A percentile compares a stretch with the other conserved stretches of the same genome.
Conservation (phyloP, 2,113 vertebrate genomes). For the Puntigrus tetrazona region DNA sequence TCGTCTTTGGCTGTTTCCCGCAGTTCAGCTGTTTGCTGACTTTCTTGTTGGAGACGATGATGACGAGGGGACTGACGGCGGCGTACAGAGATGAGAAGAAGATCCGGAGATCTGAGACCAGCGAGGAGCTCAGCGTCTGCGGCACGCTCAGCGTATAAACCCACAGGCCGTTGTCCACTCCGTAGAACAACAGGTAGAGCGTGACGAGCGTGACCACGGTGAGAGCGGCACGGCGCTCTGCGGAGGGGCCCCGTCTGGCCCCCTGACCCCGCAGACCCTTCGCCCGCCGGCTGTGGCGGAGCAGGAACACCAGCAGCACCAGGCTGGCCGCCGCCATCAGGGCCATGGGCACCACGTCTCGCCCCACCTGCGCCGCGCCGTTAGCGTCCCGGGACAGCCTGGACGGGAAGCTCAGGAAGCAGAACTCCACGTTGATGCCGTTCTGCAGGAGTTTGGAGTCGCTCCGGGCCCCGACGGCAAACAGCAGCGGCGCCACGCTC, state of each 20-base stretch:
- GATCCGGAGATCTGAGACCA: conserved; percentile 73
- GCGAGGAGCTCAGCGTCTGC: conserved; percentile 66
- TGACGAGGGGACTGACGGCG: conserved; percentile 72
- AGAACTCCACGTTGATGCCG: conserved; percentile 71
- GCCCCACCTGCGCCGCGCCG: conserved; percentile 67
- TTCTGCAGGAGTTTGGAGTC: conserved; percentile 51
- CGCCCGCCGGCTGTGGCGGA: conserved; percentile 70
- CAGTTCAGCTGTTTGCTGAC: conserved; percentile 66
- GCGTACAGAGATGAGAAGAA: conserved; percentile 77
- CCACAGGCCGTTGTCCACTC: conserved; percentile 76
- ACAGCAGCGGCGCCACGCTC: conserved; percentile 62
- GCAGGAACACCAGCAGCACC: conserved; percentile 73
- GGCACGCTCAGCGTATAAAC: conserved; percentile 74
- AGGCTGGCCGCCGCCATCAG: conserved; percentile 73
- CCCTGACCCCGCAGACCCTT: conserved; percentile 60
- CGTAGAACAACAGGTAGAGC: conserved; percentile 72
- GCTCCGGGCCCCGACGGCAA: conserved; percentile 58
- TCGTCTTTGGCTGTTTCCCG: background rate
- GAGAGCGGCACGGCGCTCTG: conserved; percentile 70
- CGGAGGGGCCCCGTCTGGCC: background rate
- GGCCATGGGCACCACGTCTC: conserved; percentile 75
- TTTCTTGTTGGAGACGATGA: conserved; percentile 75
- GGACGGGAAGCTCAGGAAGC: conserved; percentile 70
- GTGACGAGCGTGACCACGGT: conserved; percentile 70
- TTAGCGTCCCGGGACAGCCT: conserved; percentile 60